A percentile compares a stretch with the other conserved stretches of the same genome.
Evolutionary conservation across 2,797 vertebrate genomes (phyloP).

Genomic region (Craterocephalus amniculus): DNA sequence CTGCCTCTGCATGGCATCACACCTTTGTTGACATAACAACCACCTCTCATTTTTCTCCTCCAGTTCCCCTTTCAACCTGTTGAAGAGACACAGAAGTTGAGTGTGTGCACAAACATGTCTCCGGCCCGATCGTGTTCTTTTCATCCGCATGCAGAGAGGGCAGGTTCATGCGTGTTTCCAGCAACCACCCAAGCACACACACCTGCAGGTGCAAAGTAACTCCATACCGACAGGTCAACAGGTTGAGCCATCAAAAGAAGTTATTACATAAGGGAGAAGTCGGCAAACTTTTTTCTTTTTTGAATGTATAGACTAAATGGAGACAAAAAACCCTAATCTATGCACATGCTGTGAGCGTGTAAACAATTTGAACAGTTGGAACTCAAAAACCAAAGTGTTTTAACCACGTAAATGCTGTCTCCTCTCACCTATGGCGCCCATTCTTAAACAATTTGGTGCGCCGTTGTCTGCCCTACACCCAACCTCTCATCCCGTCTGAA

Average conservation of each 20-base stretch:
- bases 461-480: slow-evolving; percentile 36
- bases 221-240: slow-evolving; percentile 26
- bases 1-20: slow-evolving; percentile 85
- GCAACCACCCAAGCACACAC: slow-evolving; percentile 30
- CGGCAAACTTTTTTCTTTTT: not conserved
- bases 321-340: too few relatives aligned
- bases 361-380: too few relatives aligned
- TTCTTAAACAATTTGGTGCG: slow-evolving; percentile 39
- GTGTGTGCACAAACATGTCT: slow-evolving; percentile 7
- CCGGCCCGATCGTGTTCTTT: slow-evolving; percentile 8
- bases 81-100: slow-evolving; percentile 43
- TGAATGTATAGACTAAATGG: not conserved
- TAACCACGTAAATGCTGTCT: slow-evolving; percentile 25
- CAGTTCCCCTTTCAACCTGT: slow-evolving; percentile 85
- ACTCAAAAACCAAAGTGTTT: slow-evolving; percentile 20
- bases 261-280: slow-evolving; percentile 46
- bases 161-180: slow-evolving; percentile 24
- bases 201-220: slow-evolving; percentile 25
- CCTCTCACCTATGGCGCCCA: slow-evolving; percentile 19
- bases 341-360: too few relatives aligned
- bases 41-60: slow-evolving; percentile 86
- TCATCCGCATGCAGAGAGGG: slow-evolving; percentile 12
- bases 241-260: slow-evolving; percentile 37
- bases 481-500: slow-evolving; percentile 44
- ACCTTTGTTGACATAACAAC: slow-evolving; percentile 85